These are phyloP conservation scores for Chymomyza amoena DNA, from an alignment of 2,888 invertebrate genomes.

Conservation along the genomic window DNA sequence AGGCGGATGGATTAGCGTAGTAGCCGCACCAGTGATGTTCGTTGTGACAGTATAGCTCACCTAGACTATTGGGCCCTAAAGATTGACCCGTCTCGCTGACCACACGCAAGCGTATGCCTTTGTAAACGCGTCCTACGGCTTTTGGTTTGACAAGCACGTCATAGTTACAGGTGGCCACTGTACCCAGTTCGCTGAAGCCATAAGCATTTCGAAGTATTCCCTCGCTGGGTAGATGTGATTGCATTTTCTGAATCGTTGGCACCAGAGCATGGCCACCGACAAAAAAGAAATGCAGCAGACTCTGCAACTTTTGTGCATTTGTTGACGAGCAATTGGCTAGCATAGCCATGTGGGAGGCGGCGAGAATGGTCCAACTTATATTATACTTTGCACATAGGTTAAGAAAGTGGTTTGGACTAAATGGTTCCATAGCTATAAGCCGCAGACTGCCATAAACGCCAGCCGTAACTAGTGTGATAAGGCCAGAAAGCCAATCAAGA, in stretches of 20 bases:
- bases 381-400: conserved; percentile 55
- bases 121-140: conserved; percentile 60
- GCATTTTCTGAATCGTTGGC: conserved; percentile 49
- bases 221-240: conserved; percentile 32
- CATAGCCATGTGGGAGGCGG: conserved; percentile 61
- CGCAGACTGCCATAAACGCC: conserved; percentile 61
- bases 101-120: conserved; percentile 55
- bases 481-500: conserved; percentile 55
- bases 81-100: conserved; percentile 48
- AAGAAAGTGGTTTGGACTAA: conserved; percentile 51
- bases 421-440: conserved; percentile 51
- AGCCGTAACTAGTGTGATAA: conserved; percentile 48
- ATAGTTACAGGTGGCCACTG: conserved; percentile 38
- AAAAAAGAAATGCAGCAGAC: conserved; percentile 48
- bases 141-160: conserved; percentile 40
- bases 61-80: conserved; percentile 59
- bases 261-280: conserved; percentile 59
- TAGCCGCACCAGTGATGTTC: conserved; percentile 73
- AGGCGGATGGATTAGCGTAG: conserved; percentile 71
- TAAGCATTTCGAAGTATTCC: conserved; percentile 60
- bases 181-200: conserved; percentile 65
- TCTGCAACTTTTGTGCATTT: conserved; percentile 37
- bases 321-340: conserved; percentile 45
- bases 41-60: conserved; percentile 64
- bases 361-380: conserved; percentile 49